A percentile compares a stretch with the other conserved stretches of the same genome.
Conservation (phyloP, 2,797 vertebrate species). For the Tadarida brasiliensis region DNA sequence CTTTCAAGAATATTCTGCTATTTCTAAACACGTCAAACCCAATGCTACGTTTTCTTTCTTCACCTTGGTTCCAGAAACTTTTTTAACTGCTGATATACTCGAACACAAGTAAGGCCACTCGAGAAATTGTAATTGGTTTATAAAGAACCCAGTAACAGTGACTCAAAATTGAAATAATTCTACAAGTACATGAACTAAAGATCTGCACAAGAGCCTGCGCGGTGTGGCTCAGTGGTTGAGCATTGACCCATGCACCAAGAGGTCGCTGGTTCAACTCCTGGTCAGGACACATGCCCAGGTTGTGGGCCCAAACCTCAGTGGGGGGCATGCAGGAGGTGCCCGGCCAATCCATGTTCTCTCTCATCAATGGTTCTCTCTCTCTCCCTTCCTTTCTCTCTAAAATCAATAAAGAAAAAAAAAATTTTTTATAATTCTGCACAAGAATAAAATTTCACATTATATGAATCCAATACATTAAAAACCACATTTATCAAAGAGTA, state of each 20-base stretch:
- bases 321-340: too few species aligned
- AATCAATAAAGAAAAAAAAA: too few species aligned
- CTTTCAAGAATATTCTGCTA: conserved; percentile 51
- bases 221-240: too few species aligned
- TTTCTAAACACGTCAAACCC: conserved; percentile 8
- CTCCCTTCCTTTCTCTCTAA: too few species aligned
- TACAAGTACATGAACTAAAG: neutral
- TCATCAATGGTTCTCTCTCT: too few species aligned
- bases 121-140: conserved; percentile 17
- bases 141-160: neutral
- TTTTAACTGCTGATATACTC: neutral
- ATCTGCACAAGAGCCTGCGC: neutral
- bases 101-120: neutral
- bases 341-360: too few species aligned
- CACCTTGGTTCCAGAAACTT: neutral
- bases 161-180: conserved; percentile 28
- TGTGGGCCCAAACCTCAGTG: too few species aligned
- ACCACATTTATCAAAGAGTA: neutral
- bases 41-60: neutral
- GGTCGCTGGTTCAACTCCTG: too few species aligned
- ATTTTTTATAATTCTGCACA: neutral
- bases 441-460: neutral
- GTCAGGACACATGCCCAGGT: too few species aligned
- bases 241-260: too few species aligned
- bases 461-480: neutral